Base-by-base conservation (phyloP, 1,140 invertebrate genomes). In the Drosophila nikananu region DNA sequence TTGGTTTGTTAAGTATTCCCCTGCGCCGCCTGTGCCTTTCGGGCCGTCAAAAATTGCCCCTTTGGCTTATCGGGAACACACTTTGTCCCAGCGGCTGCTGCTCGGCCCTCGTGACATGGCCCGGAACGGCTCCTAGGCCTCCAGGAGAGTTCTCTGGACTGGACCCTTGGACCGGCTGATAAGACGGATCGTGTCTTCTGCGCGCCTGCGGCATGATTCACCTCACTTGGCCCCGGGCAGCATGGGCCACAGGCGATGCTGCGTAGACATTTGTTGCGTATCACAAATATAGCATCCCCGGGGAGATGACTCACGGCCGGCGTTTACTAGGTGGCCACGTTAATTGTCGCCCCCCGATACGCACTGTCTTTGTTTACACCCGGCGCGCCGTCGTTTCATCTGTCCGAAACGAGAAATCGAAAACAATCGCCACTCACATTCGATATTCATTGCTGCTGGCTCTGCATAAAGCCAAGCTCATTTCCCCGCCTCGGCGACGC, bases 1-100 rank as follows among this genome's bases (percentile, higher is more conserved):
- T 91, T 91, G 87, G 87, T 91, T 91, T 91, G 89, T 91, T 90
- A 91, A 91, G 80, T 91, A 91, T 91, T 77, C 37, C 54, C 44
- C 68, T 59, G 27, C 5, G 35, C 37, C 44, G 35, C 37, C 44
- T 49, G 10, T 12, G 46, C 60, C 60, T 59, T 72, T 44, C 17
- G 44, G 67, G 59, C 76, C 66, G 76, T 80, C 77, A 79, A 80
- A 80, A 79, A 79, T 79, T 60, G 60, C 77, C 67, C 73, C 74
- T 66, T 58, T 63, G 44, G 62, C 86, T 90, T 90, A 90, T 86
- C 86, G 67, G 81, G 58, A 76, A 80, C 86, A 89, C 86, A 90
- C 86, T 89, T 89, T 89, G 78, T 76, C 73, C 65, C 65, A 71
- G 78, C 75, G 39, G 66, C 66, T 48, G 61, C 73, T 48, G 59